Base-by-base conservation (phyloP, 1,140 invertebrate species). In the Nasonia vitripennis region DNA sequence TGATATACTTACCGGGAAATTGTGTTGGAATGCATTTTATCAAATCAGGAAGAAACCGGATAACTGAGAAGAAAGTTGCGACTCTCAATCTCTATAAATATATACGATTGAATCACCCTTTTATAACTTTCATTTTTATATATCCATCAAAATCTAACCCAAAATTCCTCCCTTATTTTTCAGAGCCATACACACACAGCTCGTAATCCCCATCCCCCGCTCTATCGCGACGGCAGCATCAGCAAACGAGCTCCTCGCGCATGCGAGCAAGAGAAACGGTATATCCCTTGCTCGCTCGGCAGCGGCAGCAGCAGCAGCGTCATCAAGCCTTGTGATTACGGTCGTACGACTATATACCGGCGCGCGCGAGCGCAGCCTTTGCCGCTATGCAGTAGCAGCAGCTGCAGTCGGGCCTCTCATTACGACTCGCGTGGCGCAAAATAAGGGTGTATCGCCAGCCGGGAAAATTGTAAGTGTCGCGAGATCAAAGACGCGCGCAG, bases 401-500 rank as follows among this genome's bases (percentile, higher is more conserved):
- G 87, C 37, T 86, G 48, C 80, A 80, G 86, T 27, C 41, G 10
- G 79, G 80, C 89, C 92, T 93, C 91, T 93, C 92, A 93, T 93
- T 93, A 93, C 89, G 87, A 88, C 89, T 93, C 91, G 91, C 91
- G 91, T 93, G 92, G 91, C 91, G 88, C 88, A 91, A 92, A 93
- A 93, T 93, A 93, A 92, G 93, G 92, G 93, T 93, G 91, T 93
- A 93, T 93, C 92, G 93, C 88, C 91, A 88, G 90, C 91, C 87
- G 89, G 91, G 90, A 90, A 93, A 93, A 93, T 93, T 93, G 92
- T 93, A 93, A 93, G 93, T 93, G 93, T 93, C 92, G 93, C 90
- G 88, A 93, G 93, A 93, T 93, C 93, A 93, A 93, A 93, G 93
- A 88, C 88, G 87, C 82, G 86, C 67, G 80, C 79, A 89, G 93